Base-by-base conservation (phyloP, 2,888 invertebrate genomes). In the Drosophila pullipes region DNA sequence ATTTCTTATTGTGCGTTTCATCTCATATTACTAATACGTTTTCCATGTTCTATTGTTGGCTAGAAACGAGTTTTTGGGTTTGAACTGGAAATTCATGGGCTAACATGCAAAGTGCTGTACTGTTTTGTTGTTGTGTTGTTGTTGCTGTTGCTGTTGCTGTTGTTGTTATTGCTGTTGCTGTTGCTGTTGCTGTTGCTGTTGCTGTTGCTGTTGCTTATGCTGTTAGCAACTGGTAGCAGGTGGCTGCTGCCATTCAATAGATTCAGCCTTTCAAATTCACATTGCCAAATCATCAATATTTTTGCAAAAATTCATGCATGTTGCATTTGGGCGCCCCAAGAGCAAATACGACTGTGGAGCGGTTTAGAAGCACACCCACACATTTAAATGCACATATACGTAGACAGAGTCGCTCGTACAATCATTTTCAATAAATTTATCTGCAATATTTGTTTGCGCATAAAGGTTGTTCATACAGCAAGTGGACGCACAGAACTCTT, bases 391-490 rank as follows among this genome's bases (percentile, higher is more conserved):
- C 47, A 25, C 25, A 47, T 16, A 25, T 16, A 16, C 25, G 25
- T 16, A 25, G 33, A n/a, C 55, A 74, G 63, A 69, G 66, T 58
- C 50, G 58, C 62, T 74, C 64, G 67, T 66, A 68, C 74, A 88
- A 86, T 84, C 82, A 88, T 90, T 90, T 90, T 88, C 89, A 84
- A 88, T 88, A 90, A 90, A 90, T 89, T 84, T 90, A 84, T 89
- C 85, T 81, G 74, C 76, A 81, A 79, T 88, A 77, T 75, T 75
- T 66, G 61, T 81, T 57, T 64, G 78, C 63, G 65, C 66, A 73
- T 68, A 78, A 81, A 75, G 76, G 70, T 81, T 68, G 55, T 68
- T 65, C 79, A 72, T 76, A 78, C 76, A 67, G 68, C 72, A 60
- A 67, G 53, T 75, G 83, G 62, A 82, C 72, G 67, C 63, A 60